phyloP scores from a whole-genome alignment of 2,113 vertebrate species.

The Pardalotus punctatus region DNA sequence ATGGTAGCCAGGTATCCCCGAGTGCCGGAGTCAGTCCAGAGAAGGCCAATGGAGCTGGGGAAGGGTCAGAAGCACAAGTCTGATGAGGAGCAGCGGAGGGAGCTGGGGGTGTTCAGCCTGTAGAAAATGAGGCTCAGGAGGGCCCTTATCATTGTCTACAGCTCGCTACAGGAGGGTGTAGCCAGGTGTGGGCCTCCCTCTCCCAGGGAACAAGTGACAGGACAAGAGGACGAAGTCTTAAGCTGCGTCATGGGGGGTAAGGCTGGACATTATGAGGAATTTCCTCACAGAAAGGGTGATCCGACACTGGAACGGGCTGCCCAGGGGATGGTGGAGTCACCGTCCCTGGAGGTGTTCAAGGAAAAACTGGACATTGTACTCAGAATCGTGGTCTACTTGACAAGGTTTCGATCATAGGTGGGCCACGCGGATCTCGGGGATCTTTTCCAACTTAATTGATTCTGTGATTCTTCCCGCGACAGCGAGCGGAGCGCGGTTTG shows the following conservation, averaged over 20 bases:
- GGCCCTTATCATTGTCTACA: fast-evolving
- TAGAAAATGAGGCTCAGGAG: background rate
- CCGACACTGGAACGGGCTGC: background rate
- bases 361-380: background rate
- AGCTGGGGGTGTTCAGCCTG: background rate
- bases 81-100: background rate
- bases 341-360: background rate
- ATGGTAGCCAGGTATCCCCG: fast-evolving
- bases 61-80: background rate
- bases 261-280: too few relatives aligned
- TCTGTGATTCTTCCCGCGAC: too few relatives aligned
- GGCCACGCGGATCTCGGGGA: background rate
- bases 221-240: too few relatives aligned
- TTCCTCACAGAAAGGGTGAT: background rate
- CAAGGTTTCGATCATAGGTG: background rate
- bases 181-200: too few relatives aligned
- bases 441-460: background rate
- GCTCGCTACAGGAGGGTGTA: background rate
- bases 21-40: background rate
- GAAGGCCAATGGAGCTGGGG: fast-evolving
- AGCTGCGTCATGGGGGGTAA: fast-evolving
- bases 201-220: background rate
- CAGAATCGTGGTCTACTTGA: background rate
- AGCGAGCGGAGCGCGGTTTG: fast-evolving
- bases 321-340: background rate